Evolutionary conservation across 1,140 invertebrate genomes (phyloP).

Genomic region (Heliconius himera): DNA sequence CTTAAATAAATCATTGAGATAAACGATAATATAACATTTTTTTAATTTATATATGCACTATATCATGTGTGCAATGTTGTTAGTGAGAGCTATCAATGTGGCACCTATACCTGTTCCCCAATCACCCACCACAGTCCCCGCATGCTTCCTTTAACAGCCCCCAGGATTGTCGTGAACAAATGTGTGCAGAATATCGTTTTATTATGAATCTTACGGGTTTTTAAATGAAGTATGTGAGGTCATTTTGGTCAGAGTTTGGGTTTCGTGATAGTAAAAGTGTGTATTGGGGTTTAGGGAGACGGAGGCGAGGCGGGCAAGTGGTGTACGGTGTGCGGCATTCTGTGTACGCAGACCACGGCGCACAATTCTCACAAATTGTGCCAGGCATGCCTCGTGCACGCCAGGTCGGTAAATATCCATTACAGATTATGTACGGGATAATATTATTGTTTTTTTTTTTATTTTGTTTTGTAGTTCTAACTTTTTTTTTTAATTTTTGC

Average conservation of each 20-base stretch:
- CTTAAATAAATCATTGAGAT: not conserved
- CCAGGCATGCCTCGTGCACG: slow-evolving; percentile 82
- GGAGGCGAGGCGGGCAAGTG: slow-evolving; percentile 74
- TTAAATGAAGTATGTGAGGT: slow-evolving; percentile 79
- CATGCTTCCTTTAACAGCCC: slow-evolving; percentile 81
- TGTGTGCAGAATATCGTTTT: slow-evolving; percentile 79
- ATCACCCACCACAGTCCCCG: slow-evolving; percentile 56
- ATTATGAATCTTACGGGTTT: slow-evolving; percentile 69
- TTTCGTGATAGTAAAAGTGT: slow-evolving; percentile 59
- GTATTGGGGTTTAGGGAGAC: slow-evolving; percentile 78
- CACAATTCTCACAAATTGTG: slow-evolving; percentile 81
- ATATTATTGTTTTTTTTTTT: not conserved
- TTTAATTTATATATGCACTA: slow-evolving; percentile 13
- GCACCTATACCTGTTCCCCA: slow-evolving; percentile 46
- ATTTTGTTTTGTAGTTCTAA: slow-evolving; percentile 19
- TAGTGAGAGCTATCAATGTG: slow-evolving; percentile 24
- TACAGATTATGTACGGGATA: slow-evolving; percentile 28
- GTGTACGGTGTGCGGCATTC: slow-evolving; percentile 81
- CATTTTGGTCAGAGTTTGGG: slow-evolving; percentile 22
- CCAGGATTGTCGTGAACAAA: slow-evolving; percentile 59
- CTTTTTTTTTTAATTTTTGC: not conserved
- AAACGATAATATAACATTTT: not conserved
- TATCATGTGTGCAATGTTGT: slow-evolving; percentile 21
- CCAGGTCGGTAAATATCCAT: slow-evolving; percentile 77
- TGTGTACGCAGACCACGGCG: slow-evolving; percentile 77